Evolutionary conservation across 2,888 invertebrate genomes (phyloP).

Genomic region (Aleiodes testaceus): DNA sequence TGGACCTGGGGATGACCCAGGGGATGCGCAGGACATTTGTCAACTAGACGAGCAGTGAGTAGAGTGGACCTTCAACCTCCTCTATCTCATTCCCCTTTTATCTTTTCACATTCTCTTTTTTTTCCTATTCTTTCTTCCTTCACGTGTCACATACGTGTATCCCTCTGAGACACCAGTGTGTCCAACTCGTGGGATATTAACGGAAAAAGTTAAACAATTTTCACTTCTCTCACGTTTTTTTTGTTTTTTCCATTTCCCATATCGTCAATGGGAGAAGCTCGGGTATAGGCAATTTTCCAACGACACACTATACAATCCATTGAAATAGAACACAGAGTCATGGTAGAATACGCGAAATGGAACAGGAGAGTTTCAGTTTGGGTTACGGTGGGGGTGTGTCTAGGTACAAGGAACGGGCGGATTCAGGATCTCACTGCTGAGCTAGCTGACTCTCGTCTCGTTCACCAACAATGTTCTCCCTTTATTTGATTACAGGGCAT

Average conservation of each 20-base stretch:
- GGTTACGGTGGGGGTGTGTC: conserved; percentile 73
- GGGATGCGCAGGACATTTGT: conserved; percentile 71
- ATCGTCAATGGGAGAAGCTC: background rate
- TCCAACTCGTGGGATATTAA: conserved; percentile 21
- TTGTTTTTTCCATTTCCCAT: too few species aligned
- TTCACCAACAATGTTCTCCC: conserved; percentile 70
- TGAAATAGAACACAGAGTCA: conserved; percentile 34
- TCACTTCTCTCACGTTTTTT: conserved; percentile 13
- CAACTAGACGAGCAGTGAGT: conserved; percentile 70
- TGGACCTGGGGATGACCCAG: conserved; percentile 53
- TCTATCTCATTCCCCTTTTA: conserved; percentile 18
- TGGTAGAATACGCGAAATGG: conserved; percentile 23
- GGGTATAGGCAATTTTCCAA: conserved; percentile 27
- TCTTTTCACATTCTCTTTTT: conserved; percentile 32
- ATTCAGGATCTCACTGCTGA: conserved; percentile 70
- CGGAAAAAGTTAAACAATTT: conserved; percentile 3
- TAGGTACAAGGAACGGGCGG: conserved; percentile 73
- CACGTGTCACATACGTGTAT: conserved; percentile 59
- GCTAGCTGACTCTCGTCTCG: conserved; percentile 67
- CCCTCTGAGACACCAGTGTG: conserved; percentile 58
- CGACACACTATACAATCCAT: conserved; percentile 32
- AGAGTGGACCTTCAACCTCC: conserved; percentile 52
- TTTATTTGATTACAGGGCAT: conserved; percentile 72
- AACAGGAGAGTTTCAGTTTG: conserved; percentile 41
- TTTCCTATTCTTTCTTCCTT: conserved; percentile 33